Conservation (phyloP, 2,113 vertebrate species). For the Bubo scandiacus region DNA sequence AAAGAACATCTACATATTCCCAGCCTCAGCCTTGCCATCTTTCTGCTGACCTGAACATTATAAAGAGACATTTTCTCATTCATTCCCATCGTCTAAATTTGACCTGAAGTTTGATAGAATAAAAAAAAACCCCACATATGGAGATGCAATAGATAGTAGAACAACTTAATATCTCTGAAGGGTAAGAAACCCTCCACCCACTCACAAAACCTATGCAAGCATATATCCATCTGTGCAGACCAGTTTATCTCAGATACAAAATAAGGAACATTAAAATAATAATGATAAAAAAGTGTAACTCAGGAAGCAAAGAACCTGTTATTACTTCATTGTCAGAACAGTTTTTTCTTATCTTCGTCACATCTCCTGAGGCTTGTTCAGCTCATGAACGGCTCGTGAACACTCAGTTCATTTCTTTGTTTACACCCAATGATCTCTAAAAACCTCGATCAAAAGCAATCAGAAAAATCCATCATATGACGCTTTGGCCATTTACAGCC, state of each 20-base stretch:
- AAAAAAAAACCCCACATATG: neutral
- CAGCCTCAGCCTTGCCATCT: neutral
- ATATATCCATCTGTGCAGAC: neutral
- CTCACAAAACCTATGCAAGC: neutral
- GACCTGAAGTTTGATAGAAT: neutral
- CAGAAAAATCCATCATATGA: constrained; percentile 26
- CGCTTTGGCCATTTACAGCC: neutral
- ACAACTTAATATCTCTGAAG: neutral
- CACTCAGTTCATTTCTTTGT: neutral
- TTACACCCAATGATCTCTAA: neutral
- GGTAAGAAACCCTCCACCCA: neutral
- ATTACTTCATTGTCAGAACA: constrained; percentile 11
- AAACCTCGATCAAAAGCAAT: constrained; percentile 44
- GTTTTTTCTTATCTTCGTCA: constrained; percentile 23
- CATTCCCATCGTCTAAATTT: neutral
- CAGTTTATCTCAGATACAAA: neutral
- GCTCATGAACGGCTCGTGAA: neutral
- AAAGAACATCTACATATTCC: neutral
- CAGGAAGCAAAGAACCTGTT: constrained; percentile 10
- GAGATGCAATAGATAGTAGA: neutral
- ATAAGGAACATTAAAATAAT: neutral
- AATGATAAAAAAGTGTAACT: neutral
- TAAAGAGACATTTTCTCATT: neutral
- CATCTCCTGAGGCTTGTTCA: constrained; percentile 14
- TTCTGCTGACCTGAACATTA: neutral